These are phyloP conservation scores for Drosophila falleni DNA, from an alignment of 2,888 invertebrate species.

Conservation along the genomic window DNA sequence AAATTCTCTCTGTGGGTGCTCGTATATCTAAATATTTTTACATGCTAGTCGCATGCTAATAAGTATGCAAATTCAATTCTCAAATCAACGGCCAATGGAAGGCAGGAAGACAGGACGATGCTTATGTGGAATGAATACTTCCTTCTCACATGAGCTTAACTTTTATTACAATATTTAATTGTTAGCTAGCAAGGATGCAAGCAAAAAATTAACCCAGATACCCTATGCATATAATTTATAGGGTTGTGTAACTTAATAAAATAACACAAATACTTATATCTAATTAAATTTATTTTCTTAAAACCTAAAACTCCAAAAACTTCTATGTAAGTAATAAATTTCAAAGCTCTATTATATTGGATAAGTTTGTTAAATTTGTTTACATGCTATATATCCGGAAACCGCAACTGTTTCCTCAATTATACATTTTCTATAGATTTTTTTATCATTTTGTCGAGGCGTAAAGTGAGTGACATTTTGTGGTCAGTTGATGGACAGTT, in stretches of 20 bases:
- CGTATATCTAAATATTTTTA: slow-evolving; percentile 42
- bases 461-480: slow-evolving; percentile 69
- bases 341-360: background rate
- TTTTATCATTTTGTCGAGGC: slow-evolving; percentile 51
- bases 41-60: slow-evolving; percentile 48
- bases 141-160: slow-evolving; percentile 27
- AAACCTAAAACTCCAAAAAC: background rate
- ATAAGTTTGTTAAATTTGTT: background rate
- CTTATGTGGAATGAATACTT: slow-evolving; percentile 18
- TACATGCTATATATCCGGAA: background rate
- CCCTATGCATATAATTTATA: background rate
- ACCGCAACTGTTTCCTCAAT: slow-evolving; percentile 7
- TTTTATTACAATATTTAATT: slow-evolving; percentile 55
- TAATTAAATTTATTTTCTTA: no score
- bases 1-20: background rate
- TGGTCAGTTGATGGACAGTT: slow-evolving; percentile 70
- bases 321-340: background rate
- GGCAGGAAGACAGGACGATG: slow-evolving; percentile 13
- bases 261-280: background rate
- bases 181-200: background rate
- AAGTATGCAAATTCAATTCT: slow-evolving; percentile 72
- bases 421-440: slow-evolving; percentile 8
- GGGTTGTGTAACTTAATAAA: background rate
- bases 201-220: no score
- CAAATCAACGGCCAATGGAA: slow-evolving; percentile 65